Evolutionary conservation across 2,113 vertebrate genomes (phyloP).

Genomic region (Progne subis): DNA sequence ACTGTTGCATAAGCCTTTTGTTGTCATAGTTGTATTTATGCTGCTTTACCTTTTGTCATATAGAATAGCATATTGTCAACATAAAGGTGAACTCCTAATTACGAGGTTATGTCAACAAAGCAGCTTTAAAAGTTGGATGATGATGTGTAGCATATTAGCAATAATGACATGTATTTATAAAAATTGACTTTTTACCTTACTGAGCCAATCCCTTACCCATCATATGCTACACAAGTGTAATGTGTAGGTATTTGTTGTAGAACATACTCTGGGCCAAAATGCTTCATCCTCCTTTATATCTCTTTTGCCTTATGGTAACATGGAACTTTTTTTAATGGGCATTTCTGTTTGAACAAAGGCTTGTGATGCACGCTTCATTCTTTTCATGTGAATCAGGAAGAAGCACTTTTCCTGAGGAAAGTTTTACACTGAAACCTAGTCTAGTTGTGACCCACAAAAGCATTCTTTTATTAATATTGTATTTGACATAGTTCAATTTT

Average conservation of each 20-base stretch:
- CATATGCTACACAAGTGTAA: conserved; percentile 50
- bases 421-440: conserved; percentile 70
- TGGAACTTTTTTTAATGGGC: conserved; percentile 68
- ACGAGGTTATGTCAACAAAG: conserved; percentile 27
- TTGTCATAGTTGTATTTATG: conserved; percentile 40
- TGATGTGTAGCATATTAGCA: conserved; percentile 76
- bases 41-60: conserved; percentile 40
- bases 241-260: not conserved
- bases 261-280: conserved; percentile 68
- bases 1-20: conserved; percentile 76
- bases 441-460: conserved; percentile 83
- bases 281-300: conserved; percentile 18
- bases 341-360: conserved; percentile 74
- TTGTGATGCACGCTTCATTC: conserved; percentile 71
- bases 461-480: not conserved
- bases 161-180: conserved; percentile 71
- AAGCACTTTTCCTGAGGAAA: conserved; percentile 64
- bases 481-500: conserved; percentile 47
- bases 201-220: conserved; percentile 72
- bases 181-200: conserved; percentile 61
- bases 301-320: conserved; percentile 74
- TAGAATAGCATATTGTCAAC: conserved; percentile 39
- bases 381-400: conserved; percentile 69
- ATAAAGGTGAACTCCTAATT: conserved; percentile 38
- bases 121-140: conserved; percentile 44